A percentile compares a stretch with the other conserved stretches of the same genome.
Conservation (phyloP, 2,797 vertebrate genomes). For the Argya squamiceps region DNA sequence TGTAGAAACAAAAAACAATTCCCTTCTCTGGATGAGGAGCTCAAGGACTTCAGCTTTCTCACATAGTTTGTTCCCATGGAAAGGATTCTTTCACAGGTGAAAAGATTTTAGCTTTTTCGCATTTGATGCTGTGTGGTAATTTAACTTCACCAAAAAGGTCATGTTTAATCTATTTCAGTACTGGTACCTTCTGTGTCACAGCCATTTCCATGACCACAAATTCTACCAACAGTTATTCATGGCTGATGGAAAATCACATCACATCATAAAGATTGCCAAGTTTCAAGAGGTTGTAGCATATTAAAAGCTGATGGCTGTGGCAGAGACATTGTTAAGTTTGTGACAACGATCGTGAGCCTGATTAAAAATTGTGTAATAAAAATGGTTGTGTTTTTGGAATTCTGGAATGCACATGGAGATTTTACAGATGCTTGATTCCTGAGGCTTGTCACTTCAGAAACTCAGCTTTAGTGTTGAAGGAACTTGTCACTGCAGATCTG, state of each 20-base stretch:
- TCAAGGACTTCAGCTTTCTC: not conserved
- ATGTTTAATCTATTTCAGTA: not conserved
- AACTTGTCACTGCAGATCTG: not conserved
- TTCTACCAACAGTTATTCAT: not conserved
- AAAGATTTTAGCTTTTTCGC: not conserved
- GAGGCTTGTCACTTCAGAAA: not conserved
- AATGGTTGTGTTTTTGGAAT: not conserved
- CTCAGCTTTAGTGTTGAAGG: not conserved
- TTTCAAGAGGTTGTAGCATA: not conserved
- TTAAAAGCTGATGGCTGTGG: not conserved
- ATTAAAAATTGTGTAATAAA: not conserved
- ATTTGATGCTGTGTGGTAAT: not conserved
- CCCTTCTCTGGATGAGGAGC: not conserved
- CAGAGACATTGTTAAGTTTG: not conserved
- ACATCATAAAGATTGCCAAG: not conserved
- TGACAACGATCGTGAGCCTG: not conserved
- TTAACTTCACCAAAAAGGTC: not conserved
- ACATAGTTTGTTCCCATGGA: not conserved
- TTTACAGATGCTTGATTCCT: not conserved
- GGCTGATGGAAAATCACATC: not conserved
- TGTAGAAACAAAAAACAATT: not conserved
- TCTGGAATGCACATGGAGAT: not conserved
- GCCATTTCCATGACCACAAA: not conserved
- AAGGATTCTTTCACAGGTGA: not conserved
- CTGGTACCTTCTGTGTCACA: not conserved